These are phyloP conservation scores for Sphaerophoria taeniata DNA, from an alignment of 2,888 invertebrate species.

Conservation along the genomic window DNA sequence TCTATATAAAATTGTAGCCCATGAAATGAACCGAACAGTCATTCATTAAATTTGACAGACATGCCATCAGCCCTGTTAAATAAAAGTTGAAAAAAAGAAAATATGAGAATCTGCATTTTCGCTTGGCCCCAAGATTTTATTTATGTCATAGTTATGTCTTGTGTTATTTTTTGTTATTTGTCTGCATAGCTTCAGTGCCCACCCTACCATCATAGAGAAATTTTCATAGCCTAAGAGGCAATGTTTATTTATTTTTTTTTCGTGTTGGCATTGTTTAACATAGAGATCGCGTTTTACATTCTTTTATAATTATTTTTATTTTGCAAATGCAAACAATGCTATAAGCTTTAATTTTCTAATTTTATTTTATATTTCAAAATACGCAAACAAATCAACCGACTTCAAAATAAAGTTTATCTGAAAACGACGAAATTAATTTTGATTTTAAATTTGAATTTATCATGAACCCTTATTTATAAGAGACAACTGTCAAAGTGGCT, in stretches of 20 bases:
- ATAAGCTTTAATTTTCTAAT: too few relatives aligned
- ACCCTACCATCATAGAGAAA: background rate
- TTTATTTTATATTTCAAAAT: too few relatives aligned
- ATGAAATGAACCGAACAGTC: conserved; percentile 36
- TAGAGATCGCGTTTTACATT: too few relatives aligned
- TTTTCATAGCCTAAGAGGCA: background rate
- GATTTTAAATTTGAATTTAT: too few relatives aligned
- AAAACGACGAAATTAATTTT: too few relatives aligned
- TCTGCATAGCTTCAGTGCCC: background rate
- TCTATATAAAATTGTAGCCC: conserved; percentile 3
- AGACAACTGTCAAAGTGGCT: too few relatives aligned
- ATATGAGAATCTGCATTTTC: conserved; percentile 27
- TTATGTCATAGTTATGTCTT: conserved; percentile 38
- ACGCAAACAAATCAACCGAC: too few relatives aligned
- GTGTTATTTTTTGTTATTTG: conserved; percentile 13
- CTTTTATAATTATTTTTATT: too few relatives aligned
- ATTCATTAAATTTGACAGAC: conserved; percentile 37
- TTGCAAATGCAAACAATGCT: too few relatives aligned
- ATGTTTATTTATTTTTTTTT: background rate
- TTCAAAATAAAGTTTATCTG: too few relatives aligned
- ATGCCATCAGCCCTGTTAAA: conserved; percentile 17
- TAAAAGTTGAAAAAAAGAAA: conserved; percentile 2
- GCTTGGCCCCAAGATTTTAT: conserved; percentile 27
- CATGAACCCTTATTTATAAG: too few relatives aligned
- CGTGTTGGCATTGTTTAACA: too few relatives aligned